Base-by-base conservation (phyloP, 2,888 invertebrate species). In the Drosophila affinis region DNA sequence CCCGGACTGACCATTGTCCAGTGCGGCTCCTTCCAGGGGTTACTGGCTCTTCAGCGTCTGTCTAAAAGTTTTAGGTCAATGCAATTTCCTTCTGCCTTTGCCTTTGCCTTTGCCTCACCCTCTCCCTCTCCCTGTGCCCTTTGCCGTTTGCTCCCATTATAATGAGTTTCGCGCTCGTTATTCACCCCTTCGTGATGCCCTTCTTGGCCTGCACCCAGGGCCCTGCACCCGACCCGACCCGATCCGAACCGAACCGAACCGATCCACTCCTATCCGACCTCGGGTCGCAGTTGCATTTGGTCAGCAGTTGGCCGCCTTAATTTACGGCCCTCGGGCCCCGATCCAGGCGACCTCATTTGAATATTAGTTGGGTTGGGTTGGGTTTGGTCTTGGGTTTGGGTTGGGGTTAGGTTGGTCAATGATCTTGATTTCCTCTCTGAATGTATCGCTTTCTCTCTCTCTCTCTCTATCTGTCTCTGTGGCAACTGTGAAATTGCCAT, bases 341-440 rank as follows among this genome's bases (percentile, higher is more conserved):
- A 87, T 75, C 77, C 82, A 80, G 78, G 78, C 87, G 86, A 84
- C 87, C 85, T 87, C 86, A 86, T 86, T 86, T 86, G 88, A 86
- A 86, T 86, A 86, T 89, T 89, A 80, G 88, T 80, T 86, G 87
- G 88, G 86, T 68, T 86, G 82, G 12, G 1, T 5, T 12, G 12
- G 34, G 12, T 34, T 34, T 21, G 18, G 1, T 2, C 2, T 21
- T 21, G 18, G 34, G 14, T 9, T 34, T 48, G 9, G 34, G 44
- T 69, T 63, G 18, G 29, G 34, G 12, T 54, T 21, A n/a, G 78
- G 81, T 72, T 85, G 82, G 77, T 72, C 81, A 81, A 18, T 47
- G 58, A 68, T 73, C 58, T 60, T 68, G 61, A 59, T 46, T 44
- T 48, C 17, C 49, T 55, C 48, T 51, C 4, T 27, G 54, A 29